Base-by-base conservation (phyloP, 2,797 vertebrate species). In the Hafferia zeledoni region DNA sequence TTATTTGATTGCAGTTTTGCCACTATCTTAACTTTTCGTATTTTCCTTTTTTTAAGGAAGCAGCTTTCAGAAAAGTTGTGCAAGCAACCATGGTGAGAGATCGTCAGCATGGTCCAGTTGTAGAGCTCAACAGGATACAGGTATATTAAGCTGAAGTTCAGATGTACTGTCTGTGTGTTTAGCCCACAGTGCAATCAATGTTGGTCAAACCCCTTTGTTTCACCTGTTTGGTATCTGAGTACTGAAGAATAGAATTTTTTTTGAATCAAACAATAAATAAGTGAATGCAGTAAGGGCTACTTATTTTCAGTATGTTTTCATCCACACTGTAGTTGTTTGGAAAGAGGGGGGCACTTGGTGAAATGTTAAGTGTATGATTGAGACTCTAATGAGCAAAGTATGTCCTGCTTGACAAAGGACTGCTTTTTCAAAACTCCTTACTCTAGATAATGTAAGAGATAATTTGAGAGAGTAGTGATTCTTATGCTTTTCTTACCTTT, bases 51-150 rank as follows among this genome's bases (percentile, higher is more conserved):
- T 43, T 96, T 95, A 94, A 99, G 99, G 99, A 99, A 97, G 99
- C 99, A 46, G 99, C 99, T n/a, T 99, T 99, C 97, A 98, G 99
- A 61, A 99, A 99, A 95, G 99, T 99, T 30, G 99, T 99, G 18
- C 99, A 99, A 95, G 99, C 99, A 37, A 99, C 99, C 5, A 99
- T 99, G 99, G 99, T 99, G 93, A 98, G 99, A 91, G 99, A 99
- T 97, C 96, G 99, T 52, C 99, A 99, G 72, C 99, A 99, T 0
- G 99, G 99, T 17, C 99, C 99, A 10, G 99, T 99, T 2, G 99
- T 99, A 81, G 99, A 99, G 93, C 98, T 99, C 87, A 99, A 99
- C 97, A 98, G 99, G 91, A 99, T 99, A 96, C 99, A 99, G 99
- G 99, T 99, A 98, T 64, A 15, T 56, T 49, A 24, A 76, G 18